Base-by-base conservation (phyloP, 2,113 vertebrate genomes). In the Zootoca vivipara region DNA sequence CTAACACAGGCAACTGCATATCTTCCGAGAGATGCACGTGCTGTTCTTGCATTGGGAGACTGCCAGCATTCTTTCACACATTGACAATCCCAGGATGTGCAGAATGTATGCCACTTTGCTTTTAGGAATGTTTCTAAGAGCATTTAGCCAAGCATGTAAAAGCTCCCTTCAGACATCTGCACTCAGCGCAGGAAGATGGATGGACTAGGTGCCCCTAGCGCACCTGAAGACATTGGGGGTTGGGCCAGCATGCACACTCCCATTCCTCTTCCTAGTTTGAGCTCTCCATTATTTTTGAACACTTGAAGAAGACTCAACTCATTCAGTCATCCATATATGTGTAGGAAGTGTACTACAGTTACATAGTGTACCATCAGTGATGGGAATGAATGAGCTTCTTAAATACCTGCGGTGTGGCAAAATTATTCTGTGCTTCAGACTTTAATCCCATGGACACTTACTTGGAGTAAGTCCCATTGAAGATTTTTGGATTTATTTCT, bases 301-400 rank as follows among this genome's bases (percentile, higher is more conserved):
- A 52, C 9, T 18, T 62, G 58, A 15, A 62, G 18, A 62, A 62
- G 58, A 20, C 18, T 62, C 18, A 20, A 5, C 42, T 83, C 12
- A 13, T 30, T 77, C 79, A 85, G 28, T 92, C 64, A 12, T n/a
- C 0, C 0, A 40, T 80, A 91, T 78, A 74, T 91, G 89, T 87
- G 83, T 70, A 85, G 12, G 0, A 7, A 56, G 73, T 94, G 83
- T 64, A 88, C 64, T 0, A 0, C 12, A 77, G 74, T 7, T 72
- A n/a, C 40, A 74, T 86, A 86, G 35, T 73, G 3, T 58, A 78
- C 75, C 72, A 67, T 26, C 2, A 3, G 1, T 79, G 83, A 5
- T 64, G 62, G 13, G 26, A 83, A 64, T 90, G 90, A 87, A 81
- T 65, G 79, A 64, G 89, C 90, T 80, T 85, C 33, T 73, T 40